Evolutionary conservation across 2,888 invertebrate genomes (phyloP), one percentile per base, ranked within the genome.

Genomic region (Laothoe populi): DNA sequence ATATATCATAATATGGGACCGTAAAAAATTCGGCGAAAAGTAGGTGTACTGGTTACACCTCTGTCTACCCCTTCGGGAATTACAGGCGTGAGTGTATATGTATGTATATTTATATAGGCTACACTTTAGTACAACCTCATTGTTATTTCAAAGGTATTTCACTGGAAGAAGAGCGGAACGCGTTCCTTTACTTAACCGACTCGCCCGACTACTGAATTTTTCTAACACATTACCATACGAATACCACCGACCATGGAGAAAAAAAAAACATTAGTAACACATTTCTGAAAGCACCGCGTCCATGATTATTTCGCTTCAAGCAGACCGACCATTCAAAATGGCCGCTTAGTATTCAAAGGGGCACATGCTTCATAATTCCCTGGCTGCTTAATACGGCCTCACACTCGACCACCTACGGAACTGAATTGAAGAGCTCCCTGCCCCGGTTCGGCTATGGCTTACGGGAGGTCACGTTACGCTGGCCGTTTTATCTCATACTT

Each of bases 361-460:
- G 86, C 88, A 86, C 82, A 83, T 84, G 85, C 85, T 88, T 89
- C 88, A 90, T 90, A 91, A 91, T 89, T 90, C 90, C 88, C 82
- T 77, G 80, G 83, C 86, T 86, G 83, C 85, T 91, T 88, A 91
- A 88, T 89, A 88, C 86, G 83, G 84, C 78, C 83, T 82, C 82
- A 82, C 83, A 84, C 86, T 85, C 83, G 88, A 86, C 88, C 87
- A 87, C 86, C 86, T 81, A 74, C 68, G 70, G 64, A 74, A 77
- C 77, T 73, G 74, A 77, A 80, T 81, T 83, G 66, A 65, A 77
- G 85, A 83, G 64, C 83, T 73, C 64, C 77, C 73, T 58, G 61
- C 57, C 69, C 70, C 67, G 73, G 42, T 21, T 4, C 19, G 38
- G 16, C 26, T 11, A 11, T 42, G 21, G 38, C 44, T 46, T 16